These are phyloP conservation scores for Schizotus pectinicornis DNA, from an alignment of 2,888 invertebrate species.

Conservation along the genomic window DNA sequence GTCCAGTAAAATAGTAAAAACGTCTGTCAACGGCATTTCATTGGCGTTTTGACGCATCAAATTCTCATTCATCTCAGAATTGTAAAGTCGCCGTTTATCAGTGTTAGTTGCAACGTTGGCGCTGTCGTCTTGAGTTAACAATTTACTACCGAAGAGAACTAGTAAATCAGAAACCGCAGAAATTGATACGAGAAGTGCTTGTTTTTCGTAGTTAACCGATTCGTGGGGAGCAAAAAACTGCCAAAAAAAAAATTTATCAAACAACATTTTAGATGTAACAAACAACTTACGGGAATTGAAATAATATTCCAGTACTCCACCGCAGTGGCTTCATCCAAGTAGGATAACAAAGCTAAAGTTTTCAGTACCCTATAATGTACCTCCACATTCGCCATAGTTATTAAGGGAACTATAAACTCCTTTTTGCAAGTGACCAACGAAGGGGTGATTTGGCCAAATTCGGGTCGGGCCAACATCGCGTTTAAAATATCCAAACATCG, in stretches of 20 bases:
- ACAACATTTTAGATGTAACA: slow-evolving; percentile 3
- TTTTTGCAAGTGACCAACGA: slow-evolving; percentile 33
- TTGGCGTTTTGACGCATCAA: too few species aligned
- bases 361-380: slow-evolving; percentile 40
- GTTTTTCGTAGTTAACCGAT: slow-evolving; percentile 1
- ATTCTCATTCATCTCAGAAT: too few species aligned
- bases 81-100: too few species aligned
- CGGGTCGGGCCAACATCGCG: slow-evolving; percentile 29
- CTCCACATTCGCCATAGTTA: slow-evolving; percentile 31
- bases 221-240: neutral
- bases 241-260: slow-evolving; percentile 2
- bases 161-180: slow-evolving; percentile 29
- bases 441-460: slow-evolving; percentile 26
- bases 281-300: slow-evolving; percentile 40
- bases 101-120: too few species aligned
- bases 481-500: slow-evolving; percentile 42
- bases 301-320: slow-evolving; percentile 38
- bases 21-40: too few species aligned
- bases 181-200: slow-evolving; percentile 35
- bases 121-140: too few species aligned
- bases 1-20: slow-evolving; percentile 31
- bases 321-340: slow-evolving; percentile 37
- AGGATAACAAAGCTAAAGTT: slow-evolving; percentile 38
- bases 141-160: slow-evolving; percentile 23
- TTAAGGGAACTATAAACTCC: slow-evolving; percentile 40